Evolutionary conservation across 2,888 invertebrate genomes (phyloP).

Genomic region (Drosophila testacea): DNA sequence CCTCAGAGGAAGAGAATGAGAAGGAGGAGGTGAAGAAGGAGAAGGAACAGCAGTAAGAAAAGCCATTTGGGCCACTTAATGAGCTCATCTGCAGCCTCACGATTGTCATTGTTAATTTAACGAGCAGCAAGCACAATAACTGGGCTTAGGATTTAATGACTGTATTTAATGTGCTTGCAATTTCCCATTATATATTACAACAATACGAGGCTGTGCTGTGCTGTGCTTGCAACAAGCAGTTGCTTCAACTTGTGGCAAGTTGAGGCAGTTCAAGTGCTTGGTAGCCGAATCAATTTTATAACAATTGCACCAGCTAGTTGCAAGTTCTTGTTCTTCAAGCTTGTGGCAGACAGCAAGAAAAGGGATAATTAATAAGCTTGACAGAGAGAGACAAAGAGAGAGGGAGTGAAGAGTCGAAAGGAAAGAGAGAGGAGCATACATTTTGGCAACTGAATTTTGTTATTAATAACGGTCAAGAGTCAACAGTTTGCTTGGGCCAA

Average conservation of each 20-base stretch:
- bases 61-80: conserved; percentile 30
- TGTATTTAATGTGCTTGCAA: conserved; percentile 53
- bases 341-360: conserved; percentile 13
- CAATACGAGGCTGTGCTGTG: too few relatives aligned
- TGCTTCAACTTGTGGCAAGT: conserved; percentile 1
- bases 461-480: conserved; percentile 57
- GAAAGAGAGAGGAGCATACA: conserved; percentile 16
- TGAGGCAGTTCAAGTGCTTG: conserved; percentile 19
- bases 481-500: conserved; percentile 56
- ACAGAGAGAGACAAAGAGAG: not conserved
- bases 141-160: conserved; percentile 47
- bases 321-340: conserved; percentile 2
- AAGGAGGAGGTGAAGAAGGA: too few relatives aligned
- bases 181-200: conserved; percentile 19
- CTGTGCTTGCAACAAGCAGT: not conserved
- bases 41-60: not conserved
- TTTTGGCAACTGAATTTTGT: conserved; percentile 50
- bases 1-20: not conserved
- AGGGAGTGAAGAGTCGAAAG: not conserved
- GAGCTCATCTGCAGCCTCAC: conserved; percentile 27
- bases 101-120: conserved; percentile 45
- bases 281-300: conserved; percentile 17
- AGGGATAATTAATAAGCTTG: conserved; percentile 30
- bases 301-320: conserved; percentile 9
- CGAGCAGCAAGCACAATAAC: conserved; percentile 38